Base-by-base conservation (phyloP, 2,113 vertebrate species). In the Collichthys lucidus region DNA sequence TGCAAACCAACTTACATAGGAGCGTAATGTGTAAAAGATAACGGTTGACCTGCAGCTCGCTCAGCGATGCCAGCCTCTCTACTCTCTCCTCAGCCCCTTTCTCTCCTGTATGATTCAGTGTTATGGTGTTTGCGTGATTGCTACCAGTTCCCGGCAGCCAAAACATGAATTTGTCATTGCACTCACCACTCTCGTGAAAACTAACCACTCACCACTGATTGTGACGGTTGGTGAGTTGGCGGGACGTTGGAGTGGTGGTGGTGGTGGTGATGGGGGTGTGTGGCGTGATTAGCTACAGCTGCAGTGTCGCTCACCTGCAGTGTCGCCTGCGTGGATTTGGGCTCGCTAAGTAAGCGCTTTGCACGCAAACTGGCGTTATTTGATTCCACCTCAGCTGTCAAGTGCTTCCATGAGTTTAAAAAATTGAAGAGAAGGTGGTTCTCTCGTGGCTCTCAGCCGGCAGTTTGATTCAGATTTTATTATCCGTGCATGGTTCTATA, bases 401-500 rank as follows among this genome's bases (percentile, higher is more conserved):
- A 96, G 95, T 81, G 95, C 95, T 96, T 96, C 95, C 95, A 96
- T 93, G 93, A 95, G 87, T 96, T 97, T 95, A 97, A 98, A 97
- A 96, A 96, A 97, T 97, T 97, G 94, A 98, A 96, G 94, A 97
- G 85, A 91, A 74, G 5, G 82, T 91, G 91, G 93, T 94, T 96
- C 95, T 96, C 96, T 62, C 88, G 88, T 94, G 95, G 91, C 89
- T 94, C 94, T 92, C 89, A 86, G 92, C 88, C 88, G 86, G 95
- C 94, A 90, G 96, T 96, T 97, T 95, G 95, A 95, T 97, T 97
- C 95, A 91, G 94, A 90, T 96, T 97, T 96, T 96, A 96, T 98
- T 96, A 97, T 97, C 95, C 92, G 86, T 94, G 91, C 83, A 79
- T 94, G 95, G 93, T 91, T 97, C 95, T 96, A 91, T 96, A 96